Evolutionary conservation across 1,140 invertebrate genomes (phyloP).

Genomic region (Episyrphus balteatus): DNA sequence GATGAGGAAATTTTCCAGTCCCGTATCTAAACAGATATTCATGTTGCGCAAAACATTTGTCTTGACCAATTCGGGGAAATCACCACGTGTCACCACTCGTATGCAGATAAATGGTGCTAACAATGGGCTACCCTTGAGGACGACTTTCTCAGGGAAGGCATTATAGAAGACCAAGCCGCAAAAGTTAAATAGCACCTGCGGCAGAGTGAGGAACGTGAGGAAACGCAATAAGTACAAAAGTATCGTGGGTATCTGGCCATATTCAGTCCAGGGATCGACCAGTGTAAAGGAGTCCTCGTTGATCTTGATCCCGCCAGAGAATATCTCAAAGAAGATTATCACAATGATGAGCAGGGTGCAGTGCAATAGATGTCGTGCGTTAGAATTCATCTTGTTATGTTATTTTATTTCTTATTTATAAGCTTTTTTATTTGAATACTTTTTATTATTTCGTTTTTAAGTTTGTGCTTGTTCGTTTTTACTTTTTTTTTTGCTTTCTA

Average conservation of each 20-base stretch:
- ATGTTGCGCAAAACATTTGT: slow-evolving; percentile 84
- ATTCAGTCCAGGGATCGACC: slow-evolving; percentile 68
- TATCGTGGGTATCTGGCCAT: slow-evolving; percentile 60
- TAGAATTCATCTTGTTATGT: slow-evolving; percentile 41
- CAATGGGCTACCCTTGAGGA: slow-evolving; percentile 78
- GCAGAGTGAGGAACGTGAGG: slow-evolving; percentile 75
- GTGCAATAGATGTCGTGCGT: slow-evolving; percentile 64
- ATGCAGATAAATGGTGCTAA: slow-evolving; percentile 93
- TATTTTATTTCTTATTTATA: too few species aligned
- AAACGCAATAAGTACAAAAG: slow-evolving; percentile 69
- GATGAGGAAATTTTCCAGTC: slow-evolving; percentile 92
- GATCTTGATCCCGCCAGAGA: slow-evolving; percentile 65
- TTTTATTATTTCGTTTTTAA: too few species aligned
- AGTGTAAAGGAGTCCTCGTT: slow-evolving; percentile 45
- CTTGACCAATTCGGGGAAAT: slow-evolving; percentile 85
- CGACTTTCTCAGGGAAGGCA: slow-evolving; percentile 87
- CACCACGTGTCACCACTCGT: slow-evolving; percentile 87
- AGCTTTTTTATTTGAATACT: too few species aligned
- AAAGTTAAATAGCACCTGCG: slow-evolving; percentile 87
- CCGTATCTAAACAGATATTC: slow-evolving; percentile 76
- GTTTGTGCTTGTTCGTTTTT: too few species aligned
- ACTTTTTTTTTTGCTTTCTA: too few species aligned
- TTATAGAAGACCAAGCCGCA: slow-evolving; percentile 85
- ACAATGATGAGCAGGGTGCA: slow-evolving; percentile 62
- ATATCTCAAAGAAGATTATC: slow-evolving; percentile 66